Evolutionary conservation across 2,888 invertebrate species (phyloP), one percentile per base, ranked within the genome.

Genomic region (Odiellus spinosus): DNA sequence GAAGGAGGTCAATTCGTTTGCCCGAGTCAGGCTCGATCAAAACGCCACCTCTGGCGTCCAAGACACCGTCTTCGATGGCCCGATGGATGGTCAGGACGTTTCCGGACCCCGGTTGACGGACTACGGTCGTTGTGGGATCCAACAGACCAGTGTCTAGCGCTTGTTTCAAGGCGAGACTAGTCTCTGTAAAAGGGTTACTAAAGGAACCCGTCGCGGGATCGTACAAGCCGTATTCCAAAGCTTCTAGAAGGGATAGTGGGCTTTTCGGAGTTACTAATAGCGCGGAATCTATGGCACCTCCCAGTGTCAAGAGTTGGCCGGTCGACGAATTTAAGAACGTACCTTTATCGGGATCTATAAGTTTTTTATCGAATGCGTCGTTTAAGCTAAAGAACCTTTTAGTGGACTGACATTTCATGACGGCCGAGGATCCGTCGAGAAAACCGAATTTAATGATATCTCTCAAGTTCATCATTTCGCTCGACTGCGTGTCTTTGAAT

Each of bases 141-240:
- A 87, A 73, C 56, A 72, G 74, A 39, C 81, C 80, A 54, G 77
- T 73, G 60, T 75, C 75, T 55, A 87, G 77, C 45, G 85, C 85
- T 61, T 80, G 77, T 55, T 77, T 71, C 59, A 87, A 73, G 59
- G 84, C 76, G 58, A 76, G 42, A 45, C 84, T 71, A 17, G 76
- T 67, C 46, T 77, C 76, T 59, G 76, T 74, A 64, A 85, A 87
- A 35, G 87, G 86, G 72, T 86, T 83, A 52, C 73, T 76, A 60
- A 87, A 76, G 5, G 73, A 59, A 53, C 85, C 85, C 43, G 81
- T 83, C n/a, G 77, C 77, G 8, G 82, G 79, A 64, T 85, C 82
- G 64, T 87, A 88, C 57, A 87, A 73, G 52, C 81, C 81, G 60
- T 78, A 87, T 59, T 77, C 75, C 45, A 88, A 68, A 11, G 82